phyloP scores from a whole-genome alignment of 1,140 invertebrate genomes.

The Frieseomelitta varia region DNA sequence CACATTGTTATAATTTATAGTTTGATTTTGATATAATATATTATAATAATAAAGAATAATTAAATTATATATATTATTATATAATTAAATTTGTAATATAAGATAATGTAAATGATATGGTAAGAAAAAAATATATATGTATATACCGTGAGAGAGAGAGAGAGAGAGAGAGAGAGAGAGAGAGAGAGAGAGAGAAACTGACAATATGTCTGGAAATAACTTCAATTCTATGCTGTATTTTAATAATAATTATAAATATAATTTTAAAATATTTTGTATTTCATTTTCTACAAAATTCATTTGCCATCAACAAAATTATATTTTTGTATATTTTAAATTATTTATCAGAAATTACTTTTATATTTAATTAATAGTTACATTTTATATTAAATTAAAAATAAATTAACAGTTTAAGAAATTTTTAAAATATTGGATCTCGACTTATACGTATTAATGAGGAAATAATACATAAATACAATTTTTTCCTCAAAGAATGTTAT shows the following conservation, averaged over 20 bases:
- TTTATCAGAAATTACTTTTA: too few relatives aligned
- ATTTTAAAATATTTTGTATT: conserved; percentile 14
- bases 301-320: neutral
- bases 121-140: conserved; percentile 46
- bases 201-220: conserved; percentile 76
- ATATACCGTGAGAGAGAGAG: neutral
- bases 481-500: conserved; percentile 44
- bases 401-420: neutral
- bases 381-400: neutral
- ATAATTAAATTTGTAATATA: neutral
- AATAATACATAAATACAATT: neutral
- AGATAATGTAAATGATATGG: conserved; percentile 19
- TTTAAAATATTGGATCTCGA: neutral
- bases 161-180: conserved; percentile 33
- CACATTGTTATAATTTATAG: neutral
- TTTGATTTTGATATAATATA: conserved; percentile 16
- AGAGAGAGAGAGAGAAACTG: conserved; percentile 46
- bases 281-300: neutral
- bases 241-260: conserved; percentile 44
- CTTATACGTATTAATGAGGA: neutral
- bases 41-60: neutral
- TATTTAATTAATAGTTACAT: neutral
- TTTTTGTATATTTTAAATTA: neutral
- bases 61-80: neutral
- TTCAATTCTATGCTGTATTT: conserved; percentile 70